Percentiles rank a stretch among this genome's conserved stretches.
phyloP scores from a whole-genome alignment of 2,888 invertebrate genomes.

The Notodonta dromedarius region DNA sequence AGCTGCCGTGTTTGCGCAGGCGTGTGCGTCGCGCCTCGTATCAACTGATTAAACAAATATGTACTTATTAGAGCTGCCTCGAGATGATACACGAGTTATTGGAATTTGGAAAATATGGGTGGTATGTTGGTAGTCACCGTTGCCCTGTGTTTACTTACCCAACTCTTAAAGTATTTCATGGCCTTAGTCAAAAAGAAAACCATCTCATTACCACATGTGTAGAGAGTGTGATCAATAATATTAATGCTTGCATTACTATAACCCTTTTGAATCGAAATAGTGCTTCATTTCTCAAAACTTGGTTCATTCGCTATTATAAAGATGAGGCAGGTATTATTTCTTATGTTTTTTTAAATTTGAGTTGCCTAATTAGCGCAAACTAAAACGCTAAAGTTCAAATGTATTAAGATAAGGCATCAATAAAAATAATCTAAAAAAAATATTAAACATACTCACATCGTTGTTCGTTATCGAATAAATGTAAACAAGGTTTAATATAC shows the following conservation, averaged over 20 bases:
- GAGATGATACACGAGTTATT: slow-evolving; percentile 1
- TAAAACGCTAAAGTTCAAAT: neutral
- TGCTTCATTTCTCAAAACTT: too few relatives aligned
- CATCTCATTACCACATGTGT: too few relatives aligned
- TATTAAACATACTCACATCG: neutral
- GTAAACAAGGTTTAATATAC: neutral
- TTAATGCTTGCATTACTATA: too few relatives aligned
- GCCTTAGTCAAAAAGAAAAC: too few relatives aligned
- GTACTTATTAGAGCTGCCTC: slow-evolving; percentile 18
- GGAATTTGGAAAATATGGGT: slow-evolving; percentile 3
- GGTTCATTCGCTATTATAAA: too few relatives aligned
- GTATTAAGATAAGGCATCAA: neutral
- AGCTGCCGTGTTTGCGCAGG: slow-evolving; percentile 39
- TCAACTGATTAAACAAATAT: slow-evolving; percentile 63
- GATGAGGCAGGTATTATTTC: too few relatives aligned
- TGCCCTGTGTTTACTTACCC: neutral
- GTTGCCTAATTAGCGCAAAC: neutral
- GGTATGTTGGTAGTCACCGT: neutral
- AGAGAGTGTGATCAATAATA: too few relatives aligned
- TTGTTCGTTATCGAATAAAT: neutral
- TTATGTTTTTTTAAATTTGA: neutral
- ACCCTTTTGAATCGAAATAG: too few relatives aligned
- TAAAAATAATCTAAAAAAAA: neutral
- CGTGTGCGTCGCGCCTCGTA: slow-evolving; percentile 30
- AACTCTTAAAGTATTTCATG: too few relatives aligned